A percentile compares a stretch with the other conserved stretches of the same genome.
phyloP scores from a whole-genome alignment of 2,113 vertebrate species.

The Alaudala cheleensis region DNA sequence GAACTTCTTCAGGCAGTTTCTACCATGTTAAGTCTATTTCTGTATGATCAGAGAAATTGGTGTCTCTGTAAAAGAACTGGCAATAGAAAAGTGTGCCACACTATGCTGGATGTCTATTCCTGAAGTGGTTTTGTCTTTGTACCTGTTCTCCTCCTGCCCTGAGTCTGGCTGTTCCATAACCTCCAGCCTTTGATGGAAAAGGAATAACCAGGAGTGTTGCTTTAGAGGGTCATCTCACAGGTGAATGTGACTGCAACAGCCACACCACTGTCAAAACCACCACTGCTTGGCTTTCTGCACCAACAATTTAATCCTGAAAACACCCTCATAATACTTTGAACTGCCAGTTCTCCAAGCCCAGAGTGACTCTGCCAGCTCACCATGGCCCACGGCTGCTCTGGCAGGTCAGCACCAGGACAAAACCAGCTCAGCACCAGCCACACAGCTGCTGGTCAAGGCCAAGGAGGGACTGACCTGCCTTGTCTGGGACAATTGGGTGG shows the following conservation, averaged over 20 bases:
- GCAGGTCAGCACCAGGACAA: fast-evolving
- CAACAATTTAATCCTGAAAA: not conserved
- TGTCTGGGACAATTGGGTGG: not conserved
- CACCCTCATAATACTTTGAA: not conserved
- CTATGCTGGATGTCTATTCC: not conserved
- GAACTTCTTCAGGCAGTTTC: not conserved
- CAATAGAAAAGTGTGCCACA: not conserved
- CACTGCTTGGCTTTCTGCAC: not conserved
- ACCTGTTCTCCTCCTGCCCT: not conserved
- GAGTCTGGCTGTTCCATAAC: not conserved
- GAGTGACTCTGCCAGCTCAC: not conserved
- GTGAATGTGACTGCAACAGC: not conserved
- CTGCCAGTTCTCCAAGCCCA: not conserved
- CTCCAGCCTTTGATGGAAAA: not conserved
- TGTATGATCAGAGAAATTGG: not conserved
- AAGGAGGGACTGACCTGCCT: not conserved
- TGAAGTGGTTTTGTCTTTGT: not conserved
- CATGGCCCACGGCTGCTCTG: not conserved
- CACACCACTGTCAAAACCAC: not conserved
- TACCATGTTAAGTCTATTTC: not conserved
- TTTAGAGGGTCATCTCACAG: not conserved
- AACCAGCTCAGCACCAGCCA: not conserved
- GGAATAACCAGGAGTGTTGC: not conserved
- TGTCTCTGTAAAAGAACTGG: not conserved
- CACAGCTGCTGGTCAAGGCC: fast-evolving